phyloP scores from a whole-genome alignment of 2,797 vertebrate species.

The Acanthurus leucopareius region DNA sequence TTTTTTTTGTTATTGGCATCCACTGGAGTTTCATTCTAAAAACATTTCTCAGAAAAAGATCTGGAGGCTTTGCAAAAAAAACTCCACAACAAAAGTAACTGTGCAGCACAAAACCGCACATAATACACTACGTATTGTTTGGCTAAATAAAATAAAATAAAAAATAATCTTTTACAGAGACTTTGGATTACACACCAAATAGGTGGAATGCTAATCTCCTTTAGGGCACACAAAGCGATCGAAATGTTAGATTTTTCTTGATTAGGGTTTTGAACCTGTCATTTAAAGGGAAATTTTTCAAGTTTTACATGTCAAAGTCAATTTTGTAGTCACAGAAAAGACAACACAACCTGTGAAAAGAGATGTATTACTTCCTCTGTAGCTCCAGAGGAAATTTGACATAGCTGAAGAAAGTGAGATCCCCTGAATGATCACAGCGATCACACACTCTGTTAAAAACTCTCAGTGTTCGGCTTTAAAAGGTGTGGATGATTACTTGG shows the following conservation, averaged over 20 bases:
- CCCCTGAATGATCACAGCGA: background rate
- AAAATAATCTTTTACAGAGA: background rate
- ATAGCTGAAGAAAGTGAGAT: background rate
- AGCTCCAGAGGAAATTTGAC: no score
- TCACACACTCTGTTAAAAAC: background rate
- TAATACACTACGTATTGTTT: background rate
- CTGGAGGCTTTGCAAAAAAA: constrained; percentile 8
- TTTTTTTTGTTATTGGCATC: constrained; percentile 29
- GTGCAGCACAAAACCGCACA: background rate
- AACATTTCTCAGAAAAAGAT: constrained; percentile 38
- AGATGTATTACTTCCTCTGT: no score
- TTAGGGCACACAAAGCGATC: background rate
- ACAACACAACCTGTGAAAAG: no score
- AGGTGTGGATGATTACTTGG: background rate
- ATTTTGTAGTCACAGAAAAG: background rate
- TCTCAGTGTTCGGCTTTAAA: background rate
- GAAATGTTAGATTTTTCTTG: background rate
- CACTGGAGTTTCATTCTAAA: constrained; percentile 19
- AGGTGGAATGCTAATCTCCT: background rate
- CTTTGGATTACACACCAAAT: background rate
- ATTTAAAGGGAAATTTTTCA: background rate
- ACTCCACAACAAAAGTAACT: background rate
- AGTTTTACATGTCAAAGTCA: background rate
- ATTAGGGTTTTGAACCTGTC: no score
- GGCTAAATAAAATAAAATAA: background rate